These are phyloP conservation scores for Drosophila santomea DNA, from an alignment of 1,140 invertebrate genomes.

Conservation along the genomic window DNA sequence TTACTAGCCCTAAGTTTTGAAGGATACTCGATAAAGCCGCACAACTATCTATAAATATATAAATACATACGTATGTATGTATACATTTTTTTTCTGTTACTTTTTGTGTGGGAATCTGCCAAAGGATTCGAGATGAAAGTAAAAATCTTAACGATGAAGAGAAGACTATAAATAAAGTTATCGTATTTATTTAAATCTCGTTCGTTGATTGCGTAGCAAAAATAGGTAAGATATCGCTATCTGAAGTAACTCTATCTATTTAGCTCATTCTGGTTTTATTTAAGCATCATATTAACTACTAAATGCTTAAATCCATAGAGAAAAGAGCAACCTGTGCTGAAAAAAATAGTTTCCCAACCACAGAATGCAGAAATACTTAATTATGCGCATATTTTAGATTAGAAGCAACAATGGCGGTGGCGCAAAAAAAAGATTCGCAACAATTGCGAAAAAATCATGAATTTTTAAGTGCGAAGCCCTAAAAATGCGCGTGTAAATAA, in stretches of 20 bases:
- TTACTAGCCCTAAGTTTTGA: constrained; percentile 46
- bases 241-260: background rate
- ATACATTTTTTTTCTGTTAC: constrained; percentile 60
- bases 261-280: background rate
- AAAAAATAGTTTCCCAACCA: constrained; percentile 45
- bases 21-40: constrained; percentile 35
- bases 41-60: constrained; percentile 36
- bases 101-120: constrained; percentile 60
- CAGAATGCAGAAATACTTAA: constrained; percentile 35
- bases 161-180: constrained; percentile 79
- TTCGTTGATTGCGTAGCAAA: background rate
- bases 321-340: constrained; percentile 26
- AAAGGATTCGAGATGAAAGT: constrained; percentile 30
- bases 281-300: background rate
- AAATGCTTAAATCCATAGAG: background rate
- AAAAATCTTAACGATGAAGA: constrained; percentile 20
- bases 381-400: constrained; percentile 72
- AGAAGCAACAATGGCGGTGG: constrained; percentile 31
- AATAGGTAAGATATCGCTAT: background rate
- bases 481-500: constrained; percentile 69
- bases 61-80: constrained; percentile 24
- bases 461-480: constrained; percentile 71
- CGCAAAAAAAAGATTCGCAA: constrained; percentile 9
- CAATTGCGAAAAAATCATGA: constrained; percentile 56
- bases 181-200: constrained; percentile 68